Conservation (phyloP, 2,888 invertebrate genomes). For the Drosophila monieri region DNA sequence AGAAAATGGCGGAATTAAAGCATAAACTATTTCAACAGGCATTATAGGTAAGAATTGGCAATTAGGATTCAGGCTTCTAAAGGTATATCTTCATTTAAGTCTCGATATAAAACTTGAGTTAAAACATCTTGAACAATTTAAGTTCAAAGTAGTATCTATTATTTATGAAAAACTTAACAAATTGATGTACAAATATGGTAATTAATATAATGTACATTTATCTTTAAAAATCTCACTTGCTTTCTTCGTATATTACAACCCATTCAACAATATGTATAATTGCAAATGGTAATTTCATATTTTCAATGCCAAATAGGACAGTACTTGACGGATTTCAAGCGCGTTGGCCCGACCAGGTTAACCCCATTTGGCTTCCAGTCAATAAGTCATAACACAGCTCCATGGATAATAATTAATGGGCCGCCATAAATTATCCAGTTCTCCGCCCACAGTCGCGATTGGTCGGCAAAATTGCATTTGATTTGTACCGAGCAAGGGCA, state of each 20-base stretch:
- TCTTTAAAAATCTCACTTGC: too few species aligned
- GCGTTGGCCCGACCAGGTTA: conserved; percentile 2
- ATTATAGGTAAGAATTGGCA: not conserved
- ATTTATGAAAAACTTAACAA: too few species aligned
- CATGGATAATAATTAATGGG: conserved; percentile 44
- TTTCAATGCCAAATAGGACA: not conserved
- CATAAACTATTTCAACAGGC: conserved; percentile 27
- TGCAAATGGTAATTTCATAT: not conserved
- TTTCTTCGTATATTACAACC: too few species aligned
- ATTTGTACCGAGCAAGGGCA: conserved; percentile 26
- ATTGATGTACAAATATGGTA: too few species aligned
- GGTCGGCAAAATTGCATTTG: conserved; percentile 51
- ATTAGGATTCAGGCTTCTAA: not conserved
- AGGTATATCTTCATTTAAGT: too few species aligned
- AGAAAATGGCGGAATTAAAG: conserved; percentile 32
- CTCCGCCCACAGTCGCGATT: conserved; percentile 36
- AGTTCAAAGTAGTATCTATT: too few species aligned
- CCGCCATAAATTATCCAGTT: conserved; percentile 38
- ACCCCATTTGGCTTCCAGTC: conserved; percentile 26
- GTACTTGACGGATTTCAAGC: not conserved
- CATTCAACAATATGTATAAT: too few species aligned
- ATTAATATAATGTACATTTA: too few species aligned
- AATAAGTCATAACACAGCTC: conserved; percentile 29
- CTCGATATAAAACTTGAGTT: too few species aligned
- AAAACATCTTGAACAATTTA: too few species aligned